These are phyloP conservation scores for Arbacia lixula DNA, from an alignment of 53 echinoderm and acorn worm genomes.

Conservation along the genomic window DNA sequence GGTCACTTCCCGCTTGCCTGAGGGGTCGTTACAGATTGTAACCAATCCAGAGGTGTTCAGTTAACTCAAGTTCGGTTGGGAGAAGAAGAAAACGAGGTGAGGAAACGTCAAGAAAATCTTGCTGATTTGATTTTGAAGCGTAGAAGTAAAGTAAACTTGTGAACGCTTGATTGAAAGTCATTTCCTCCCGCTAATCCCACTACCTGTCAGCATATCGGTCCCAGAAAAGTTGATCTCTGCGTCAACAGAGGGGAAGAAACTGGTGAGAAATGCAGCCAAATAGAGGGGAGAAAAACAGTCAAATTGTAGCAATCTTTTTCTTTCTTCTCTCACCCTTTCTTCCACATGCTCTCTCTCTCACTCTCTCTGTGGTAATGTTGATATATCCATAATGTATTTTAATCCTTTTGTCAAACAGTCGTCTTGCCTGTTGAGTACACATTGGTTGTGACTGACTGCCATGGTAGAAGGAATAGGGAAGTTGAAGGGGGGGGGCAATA, in stretches of 20 bases:
- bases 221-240: slow-evolving; percentile 27
- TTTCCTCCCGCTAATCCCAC: background rate
- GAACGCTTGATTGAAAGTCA: background rate
- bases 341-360: slow-evolving; percentile 16
- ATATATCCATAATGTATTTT: slow-evolving; percentile 44
- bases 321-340: background rate
- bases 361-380: slow-evolving; percentile 8
- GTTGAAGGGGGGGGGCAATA: background rate
- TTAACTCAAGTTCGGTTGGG: no score
- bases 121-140: no score
- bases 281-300: background rate
- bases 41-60: no score
- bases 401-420: slow-evolving; percentile 49
- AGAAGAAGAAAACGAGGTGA: no score
- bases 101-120: no score
- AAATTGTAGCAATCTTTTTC: slow-evolving; percentile 16
- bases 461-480: background rate
- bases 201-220: slow-evolving; percentile 32
- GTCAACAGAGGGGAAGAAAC: slow-evolving; percentile 18
- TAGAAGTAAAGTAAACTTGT: no score
- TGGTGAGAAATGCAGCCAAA: background rate
- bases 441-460: slow-evolving; percentile 3
- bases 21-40: no score
- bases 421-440: slow-evolving; percentile 3
- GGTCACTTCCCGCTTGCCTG: no score